Base-by-base conservation (phyloP, 2,888 invertebrate species). In the Esperia sulphurella region DNA sequence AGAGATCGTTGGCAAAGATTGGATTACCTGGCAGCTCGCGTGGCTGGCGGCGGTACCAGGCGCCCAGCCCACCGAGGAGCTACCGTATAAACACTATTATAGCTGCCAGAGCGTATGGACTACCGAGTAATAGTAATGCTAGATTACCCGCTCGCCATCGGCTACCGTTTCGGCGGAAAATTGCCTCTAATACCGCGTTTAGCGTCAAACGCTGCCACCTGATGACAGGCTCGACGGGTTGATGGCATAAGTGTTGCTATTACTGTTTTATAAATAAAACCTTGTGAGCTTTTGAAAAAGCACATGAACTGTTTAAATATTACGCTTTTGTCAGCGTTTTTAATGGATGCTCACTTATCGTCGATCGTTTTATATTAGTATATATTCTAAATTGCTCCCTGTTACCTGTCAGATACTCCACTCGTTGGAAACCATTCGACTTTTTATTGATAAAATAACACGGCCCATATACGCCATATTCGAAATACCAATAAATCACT, bases 401-500 rank as follows among this genome's bases (percentile, higher is more conserved):
- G 40, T 41, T 41, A 8, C 29, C 28, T 28, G 41, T 29, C 43
- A 48, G 12, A 43, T 43, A 43, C 33, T 13, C 14, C n/a, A 30
- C 43, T 33, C 14, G 43, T 21, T 21, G 48, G 41, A n/a, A 39
- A 35, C 43, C 48, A 43, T 48, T 39, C 35, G 8, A 45, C 51
- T 52, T 52, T 51, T 48, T 51, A 46, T 54, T 53, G 48, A 51
- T 49, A 53, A 52, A 47, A 47, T 55, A 55, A 46, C 47, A 50
- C 50, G 52, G 46, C 45, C 64, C 68, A 67, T 70, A 68, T 72
- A 70, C 63, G 70, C 79, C 75, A 74, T 80, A 81, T 74, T 75
- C 71, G 69, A 75, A 81, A 83, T 79, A 77, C 70, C 74, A 63
- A 67, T 71, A 69, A 61, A 67, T 63, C 71, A 71, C 74, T 69